Evolutionary conservation across 2,113 vertebrate genomes (phyloP), one percentile per base, ranked within the genome.

Genomic region (Alosa alosa): DNA sequence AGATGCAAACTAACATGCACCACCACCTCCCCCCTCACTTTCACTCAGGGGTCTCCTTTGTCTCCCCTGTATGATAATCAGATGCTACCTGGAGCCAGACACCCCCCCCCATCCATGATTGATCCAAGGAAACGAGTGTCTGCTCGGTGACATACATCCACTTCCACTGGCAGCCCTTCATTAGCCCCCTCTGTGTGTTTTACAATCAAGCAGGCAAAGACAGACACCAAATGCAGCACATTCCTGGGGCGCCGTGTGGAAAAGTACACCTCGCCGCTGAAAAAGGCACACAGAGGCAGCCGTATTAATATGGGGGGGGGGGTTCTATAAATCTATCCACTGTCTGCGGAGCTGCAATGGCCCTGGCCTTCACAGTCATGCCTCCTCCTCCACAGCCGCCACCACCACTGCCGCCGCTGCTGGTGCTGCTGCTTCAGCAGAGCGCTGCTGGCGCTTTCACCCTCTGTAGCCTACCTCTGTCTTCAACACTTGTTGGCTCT

Each of bases 241-340:
- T 92, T 92, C 91, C 90, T 86, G 85, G 82, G 90, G 86, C 88
- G 82, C 84, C 82, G 86, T 90, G 55, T 84, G 85, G 85, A 86
- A 83, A 45, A 86, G 64, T 83, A 83, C 47, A 78, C 85, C 85
- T 78, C 64, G 20, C 50, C 57, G 41, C 50, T 83, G 31, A n/a
- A 78, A 75, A 31, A 18, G 15, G 31, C 5, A 68, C 57, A 50
- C 41, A 11, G 39, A 82, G 41, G 17, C 44, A 68, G 89, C 89
- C 91, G 84, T 89, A 91, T 93, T 93, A 94, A 94, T 91, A 90
- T 85, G 89, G 64, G 64, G 64, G 31, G 31, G 31, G 57, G 82
- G 87, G 87, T 91, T 86, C 86, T 91, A 91, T 93, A 92, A 93
- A 93, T 93, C 91, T 92, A 91, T 91, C 89, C 88, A 82, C 89